These are phyloP conservation scores for Triplophysa dalaica DNA, from an alignment of 2,113 vertebrate species.

Conservation along the genomic window DNA sequence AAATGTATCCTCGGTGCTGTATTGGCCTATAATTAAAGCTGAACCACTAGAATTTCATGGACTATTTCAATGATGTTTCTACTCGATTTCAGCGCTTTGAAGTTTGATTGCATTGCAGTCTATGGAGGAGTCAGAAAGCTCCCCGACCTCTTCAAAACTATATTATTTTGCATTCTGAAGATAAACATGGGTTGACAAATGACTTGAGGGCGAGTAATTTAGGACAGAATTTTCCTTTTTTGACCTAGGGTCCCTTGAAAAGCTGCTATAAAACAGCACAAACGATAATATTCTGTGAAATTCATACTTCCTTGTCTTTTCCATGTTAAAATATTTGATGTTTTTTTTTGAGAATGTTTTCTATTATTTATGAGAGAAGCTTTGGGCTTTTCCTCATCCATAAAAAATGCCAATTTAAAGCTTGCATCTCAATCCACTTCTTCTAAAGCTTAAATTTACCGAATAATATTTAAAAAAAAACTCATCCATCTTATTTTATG, in stretches of 20 bases:
- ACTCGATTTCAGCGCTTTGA: too few species aligned
- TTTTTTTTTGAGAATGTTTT: background rate
- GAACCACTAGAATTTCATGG: too few species aligned
- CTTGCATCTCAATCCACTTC: background rate
- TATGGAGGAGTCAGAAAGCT: too few species aligned
- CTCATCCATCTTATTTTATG: slow-evolving; percentile 12
- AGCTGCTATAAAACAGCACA: background rate
- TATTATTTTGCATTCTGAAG: too few species aligned
- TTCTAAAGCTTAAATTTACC: background rate
- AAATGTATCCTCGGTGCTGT: too few species aligned
- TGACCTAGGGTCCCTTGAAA: background rate
- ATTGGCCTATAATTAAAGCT: too few species aligned
- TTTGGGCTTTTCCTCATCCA: background rate
- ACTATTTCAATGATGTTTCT: too few species aligned
- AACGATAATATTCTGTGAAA: background rate
- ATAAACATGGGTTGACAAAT: too few species aligned
- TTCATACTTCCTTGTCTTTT: background rate
- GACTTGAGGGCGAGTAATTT: too few species aligned
- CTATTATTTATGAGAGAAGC: slow-evolving; percentile 2
- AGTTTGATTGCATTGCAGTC: too few species aligned
- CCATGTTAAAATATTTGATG: background rate
- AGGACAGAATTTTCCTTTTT: too few species aligned
- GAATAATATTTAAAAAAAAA: background rate
- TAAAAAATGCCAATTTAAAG: background rate
- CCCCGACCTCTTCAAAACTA: too few species aligned